Base-by-base conservation (phyloP, 2,888 invertebrate species). In the Drosophila nigricruria region DNA sequence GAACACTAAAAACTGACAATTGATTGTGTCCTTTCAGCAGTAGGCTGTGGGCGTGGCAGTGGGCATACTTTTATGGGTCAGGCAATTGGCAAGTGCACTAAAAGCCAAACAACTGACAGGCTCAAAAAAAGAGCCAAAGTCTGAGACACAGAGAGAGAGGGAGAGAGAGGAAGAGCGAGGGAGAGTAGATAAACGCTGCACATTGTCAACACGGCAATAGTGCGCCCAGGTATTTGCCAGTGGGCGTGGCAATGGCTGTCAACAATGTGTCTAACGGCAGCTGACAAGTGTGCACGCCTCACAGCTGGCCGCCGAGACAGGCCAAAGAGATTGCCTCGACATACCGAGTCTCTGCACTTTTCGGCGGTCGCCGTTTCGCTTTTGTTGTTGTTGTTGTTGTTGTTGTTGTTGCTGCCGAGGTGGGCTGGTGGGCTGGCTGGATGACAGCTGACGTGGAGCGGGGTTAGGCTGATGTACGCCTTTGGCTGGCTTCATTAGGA, bases 261-360 rank as follows among this genome's bases (percentile, higher is more conserved):
- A 85, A 78, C 85, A 85, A 71, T 81, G 82, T 81, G 81, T 81
- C 85, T 82, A 82, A 73, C 79, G 77, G 73, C 82, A 77, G 77
- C 83, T 86, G 86, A 88, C 88, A 88, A 88, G 81, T 86, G 88
- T 80, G 81, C 77, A 81, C 88, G 86, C 86, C 86, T 78, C 73
- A 62, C 86, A 85, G 80, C 77, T 81, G 84, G 73, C 81, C 58
- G 52, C 20, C 50, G 67, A 61, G 66, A 50, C 65, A 30, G 56
- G 72, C 56, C 82, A 84, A 77, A 77, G 70, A 52, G 30, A 52
- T 34, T 34, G 34, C 52, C 53, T 32, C 53, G 25, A 32, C 69
- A 73, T 58, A 36, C 71, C 70, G 58, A 58, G 47, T 27, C 66
- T 63, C 59, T 80, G 81, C 82, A 77, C 66, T 80, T 82, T 81